A percentile compares a stretch with the other conserved stretches of the same genome.
These are phyloP conservation scores for Athene cunicularia DNA, from an alignment of 2,113 vertebrate genomes.

Conservation along the genomic window DNA sequence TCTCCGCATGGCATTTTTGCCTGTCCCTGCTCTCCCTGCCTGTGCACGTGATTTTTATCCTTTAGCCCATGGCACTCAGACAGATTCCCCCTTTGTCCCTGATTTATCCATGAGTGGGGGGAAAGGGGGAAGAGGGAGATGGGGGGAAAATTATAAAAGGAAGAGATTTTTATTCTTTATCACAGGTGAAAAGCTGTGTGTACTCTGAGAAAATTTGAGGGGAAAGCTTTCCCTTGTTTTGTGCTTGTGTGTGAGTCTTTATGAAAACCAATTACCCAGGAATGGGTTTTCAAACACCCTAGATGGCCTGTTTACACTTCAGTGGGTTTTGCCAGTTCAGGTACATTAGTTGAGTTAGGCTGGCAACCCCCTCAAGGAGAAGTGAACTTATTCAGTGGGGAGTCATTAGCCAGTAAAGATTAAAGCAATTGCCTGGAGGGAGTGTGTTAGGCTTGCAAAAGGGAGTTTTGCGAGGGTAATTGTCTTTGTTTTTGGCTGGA, in stretches of 20 bases:
- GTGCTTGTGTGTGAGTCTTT: background rate
- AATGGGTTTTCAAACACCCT: background rate
- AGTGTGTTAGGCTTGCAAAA: background rate
- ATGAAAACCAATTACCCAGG: background rate
- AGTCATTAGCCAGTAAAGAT: background rate
- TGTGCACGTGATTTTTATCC: background rate
- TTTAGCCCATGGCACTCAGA: background rate
- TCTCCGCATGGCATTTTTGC: slow-evolving; percentile 22
- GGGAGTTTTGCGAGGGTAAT: background rate
- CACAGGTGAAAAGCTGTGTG: background rate
- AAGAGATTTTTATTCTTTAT: background rate
- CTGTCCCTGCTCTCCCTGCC: background rate
- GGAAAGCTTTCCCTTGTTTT: background rate
- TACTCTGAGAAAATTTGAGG: background rate
- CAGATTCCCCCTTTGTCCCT: background rate
- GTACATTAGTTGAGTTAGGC: background rate
- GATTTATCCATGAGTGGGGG: background rate
- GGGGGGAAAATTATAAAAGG: background rate
- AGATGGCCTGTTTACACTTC: background rate
- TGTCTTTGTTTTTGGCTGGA: background rate
- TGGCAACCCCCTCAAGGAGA: background rate
- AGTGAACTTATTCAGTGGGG: background rate
- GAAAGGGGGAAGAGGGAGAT: too few species aligned
- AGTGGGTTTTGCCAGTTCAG: background rate
- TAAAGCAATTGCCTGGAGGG: background rate